Evolutionary conservation across 2,888 invertebrate genomes (phyloP).

Genomic region (Acanthopleura granulata): DNA sequence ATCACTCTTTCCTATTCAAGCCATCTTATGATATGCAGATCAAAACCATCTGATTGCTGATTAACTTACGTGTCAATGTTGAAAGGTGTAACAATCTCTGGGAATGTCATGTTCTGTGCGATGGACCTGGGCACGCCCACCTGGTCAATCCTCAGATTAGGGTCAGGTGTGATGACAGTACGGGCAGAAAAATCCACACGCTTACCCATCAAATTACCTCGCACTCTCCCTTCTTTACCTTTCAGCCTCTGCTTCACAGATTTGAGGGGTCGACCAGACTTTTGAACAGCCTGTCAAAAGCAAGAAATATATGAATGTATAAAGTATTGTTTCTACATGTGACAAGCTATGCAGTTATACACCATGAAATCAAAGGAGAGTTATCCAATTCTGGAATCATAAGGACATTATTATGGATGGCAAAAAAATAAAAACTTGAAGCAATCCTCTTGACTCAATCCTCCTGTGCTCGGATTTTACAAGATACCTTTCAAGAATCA

Average conservation of each 20-base stretch:
- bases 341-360: too few species aligned
- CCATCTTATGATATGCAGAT: slow-evolving; percentile 8
- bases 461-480: too few species aligned
- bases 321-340: too few species aligned
- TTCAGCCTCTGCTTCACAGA: slow-evolving; percentile 95
- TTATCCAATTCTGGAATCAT: too few species aligned
- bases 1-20: not conserved
- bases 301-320: not conserved
- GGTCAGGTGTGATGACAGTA: slow-evolving; percentile 82
- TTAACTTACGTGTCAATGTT: slow-evolving; percentile 90
- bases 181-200: slow-evolving; percentile 99
- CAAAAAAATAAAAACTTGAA: too few species aligned
- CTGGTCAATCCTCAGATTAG: slow-evolving; percentile 87
- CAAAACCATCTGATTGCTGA: not conserved
- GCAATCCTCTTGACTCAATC: too few species aligned
- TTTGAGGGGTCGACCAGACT: slow-evolving; percentile 98
- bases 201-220: slow-evolving; percentile 99
- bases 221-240: slow-evolving; percentile 98
- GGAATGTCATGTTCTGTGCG: slow-evolving; percentile 99
- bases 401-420: too few species aligned
- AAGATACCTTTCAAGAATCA: not conserved
- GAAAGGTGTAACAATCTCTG: slow-evolving; percentile 98
- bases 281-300: slow-evolving; percentile 86
- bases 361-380: too few species aligned
- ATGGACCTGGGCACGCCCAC: slow-evolving; percentile 98